Conservation (phyloP, 1,140 invertebrate species). For the Paraescarpia echinospica region DNA sequence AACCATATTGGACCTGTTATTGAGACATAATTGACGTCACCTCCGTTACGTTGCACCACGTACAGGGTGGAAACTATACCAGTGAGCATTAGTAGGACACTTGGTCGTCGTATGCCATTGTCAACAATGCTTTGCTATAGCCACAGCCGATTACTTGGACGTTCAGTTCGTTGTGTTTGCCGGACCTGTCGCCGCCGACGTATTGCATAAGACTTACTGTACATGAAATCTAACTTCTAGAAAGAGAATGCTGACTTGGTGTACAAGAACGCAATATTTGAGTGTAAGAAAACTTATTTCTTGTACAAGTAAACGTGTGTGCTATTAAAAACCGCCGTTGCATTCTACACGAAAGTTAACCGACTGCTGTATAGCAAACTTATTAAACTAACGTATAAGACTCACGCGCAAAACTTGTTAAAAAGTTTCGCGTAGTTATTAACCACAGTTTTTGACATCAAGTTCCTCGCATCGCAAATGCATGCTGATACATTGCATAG, state of each 20-base stretch:
- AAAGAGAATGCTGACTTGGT: background rate
- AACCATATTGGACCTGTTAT: background rate
- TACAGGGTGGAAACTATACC: background rate
- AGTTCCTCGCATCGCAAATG: no score
- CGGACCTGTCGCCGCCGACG: background rate
- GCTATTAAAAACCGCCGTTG: no score
- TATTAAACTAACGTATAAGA: no score
- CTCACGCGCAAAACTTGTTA: no score
- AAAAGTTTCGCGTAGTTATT: no score
- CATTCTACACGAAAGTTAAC: no score
- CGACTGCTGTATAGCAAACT: no score
- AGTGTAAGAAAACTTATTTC: background rate
- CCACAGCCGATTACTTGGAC: background rate
- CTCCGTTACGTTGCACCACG: background rate
- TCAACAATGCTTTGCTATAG: background rate
- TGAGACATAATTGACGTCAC: background rate
- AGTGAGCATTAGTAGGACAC: background rate
- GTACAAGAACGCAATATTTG: background rate
- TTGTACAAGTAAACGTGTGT: no score
- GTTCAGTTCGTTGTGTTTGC: background rate
- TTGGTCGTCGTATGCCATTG: background rate
- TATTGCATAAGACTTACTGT: background rate
- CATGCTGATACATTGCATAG: no score
- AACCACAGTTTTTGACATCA: no score
- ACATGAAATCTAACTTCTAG: background rate